These are phyloP conservation scores for Drosophila trichaetosa DNA, from an alignment of 2,888 invertebrate genomes.

Conservation along the genomic window DNA sequence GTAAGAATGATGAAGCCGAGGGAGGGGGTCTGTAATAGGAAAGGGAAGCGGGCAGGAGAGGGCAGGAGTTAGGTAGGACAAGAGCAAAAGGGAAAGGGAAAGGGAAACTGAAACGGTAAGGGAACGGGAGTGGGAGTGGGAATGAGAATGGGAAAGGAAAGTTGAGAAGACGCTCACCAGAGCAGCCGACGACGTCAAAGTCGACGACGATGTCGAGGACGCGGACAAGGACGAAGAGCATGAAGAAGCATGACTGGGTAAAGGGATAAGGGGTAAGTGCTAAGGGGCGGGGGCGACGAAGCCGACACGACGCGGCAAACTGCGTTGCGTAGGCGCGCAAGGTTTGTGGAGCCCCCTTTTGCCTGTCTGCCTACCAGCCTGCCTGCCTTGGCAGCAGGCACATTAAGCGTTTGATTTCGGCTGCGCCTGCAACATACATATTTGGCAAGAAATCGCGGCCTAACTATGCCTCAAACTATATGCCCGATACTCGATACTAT, in stretches of 20 bases:
- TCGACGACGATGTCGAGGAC: slow-evolving; percentile 11
- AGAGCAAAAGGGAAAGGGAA: slow-evolving; percentile 18
- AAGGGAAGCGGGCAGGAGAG: slow-evolving; percentile 20
- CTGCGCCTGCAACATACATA: slow-evolving; percentile 21
- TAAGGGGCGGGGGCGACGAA: background rate
- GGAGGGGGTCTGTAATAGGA: slow-evolving; percentile 20
- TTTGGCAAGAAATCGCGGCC: background rate
- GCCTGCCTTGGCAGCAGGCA: slow-evolving; percentile 13
- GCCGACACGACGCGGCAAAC: slow-evolving; percentile 40
- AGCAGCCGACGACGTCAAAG: slow-evolving; percentile 47
- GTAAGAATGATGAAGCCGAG: slow-evolving; percentile 56
- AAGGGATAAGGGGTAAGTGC: slow-evolving; percentile 3
- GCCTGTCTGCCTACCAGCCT: background rate
- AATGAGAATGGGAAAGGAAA: slow-evolving; percentile 16
- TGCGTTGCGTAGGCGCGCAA: slow-evolving; percentile 49
- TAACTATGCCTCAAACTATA: slow-evolving; percentile 49
- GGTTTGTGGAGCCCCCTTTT: slow-evolving; percentile 13
- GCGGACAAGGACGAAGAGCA: slow-evolving; percentile 4
- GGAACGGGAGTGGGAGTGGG: slow-evolving; percentile 13
- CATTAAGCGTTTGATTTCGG: slow-evolving; percentile 43
- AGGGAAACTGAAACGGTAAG: slow-evolving; percentile 10
- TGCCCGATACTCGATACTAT: background rate
- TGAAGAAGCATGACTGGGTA: slow-evolving; percentile 2
- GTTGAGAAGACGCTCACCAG: slow-evolving; percentile 47
- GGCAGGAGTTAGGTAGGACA: slow-evolving; percentile 1